phyloP scores from a whole-genome alignment of 2,113 vertebrate genomes.

The Oreochromis spilurus region DNA sequence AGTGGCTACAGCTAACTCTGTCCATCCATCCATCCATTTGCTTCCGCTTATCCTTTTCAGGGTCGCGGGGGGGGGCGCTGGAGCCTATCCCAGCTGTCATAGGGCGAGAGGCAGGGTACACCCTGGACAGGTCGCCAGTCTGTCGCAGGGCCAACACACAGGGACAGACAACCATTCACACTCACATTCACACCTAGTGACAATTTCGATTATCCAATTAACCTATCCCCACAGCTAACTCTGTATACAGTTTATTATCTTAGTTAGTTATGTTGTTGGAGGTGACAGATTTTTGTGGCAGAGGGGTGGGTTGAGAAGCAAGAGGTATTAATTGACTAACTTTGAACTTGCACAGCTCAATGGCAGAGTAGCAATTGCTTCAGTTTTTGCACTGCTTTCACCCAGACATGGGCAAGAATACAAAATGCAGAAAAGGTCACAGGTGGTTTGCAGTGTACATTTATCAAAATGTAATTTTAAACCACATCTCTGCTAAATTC shows the following conservation, averaged over 20 bases:
- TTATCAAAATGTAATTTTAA: not conserved
- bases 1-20: not conserved
- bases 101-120: too few species aligned
- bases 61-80: too few species aligned
- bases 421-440: not conserved
- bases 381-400: not conserved
- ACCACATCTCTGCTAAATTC: not conserved
- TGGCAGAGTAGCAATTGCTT: not conserved
- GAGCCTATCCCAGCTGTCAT: too few species aligned
- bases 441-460: not conserved
- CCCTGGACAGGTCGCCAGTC: too few species aligned
- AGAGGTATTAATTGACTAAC: not conserved
- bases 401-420: not conserved
- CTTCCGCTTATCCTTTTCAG: too few species aligned
- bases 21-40: too few species aligned
- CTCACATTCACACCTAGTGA: too few species aligned
- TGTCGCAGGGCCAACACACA: too few species aligned
- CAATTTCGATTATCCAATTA: too few species aligned
- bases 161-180: too few species aligned
- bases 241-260: fast-evolving
- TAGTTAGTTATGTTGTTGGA: not conserved
- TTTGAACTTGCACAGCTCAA: not conserved
- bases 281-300: fast-evolving
- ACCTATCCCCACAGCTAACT: not conserved
- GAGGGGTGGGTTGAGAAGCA: not conserved